Conservation (phyloP, 2,888 invertebrate species). For the Oscheius sp. region DNA sequence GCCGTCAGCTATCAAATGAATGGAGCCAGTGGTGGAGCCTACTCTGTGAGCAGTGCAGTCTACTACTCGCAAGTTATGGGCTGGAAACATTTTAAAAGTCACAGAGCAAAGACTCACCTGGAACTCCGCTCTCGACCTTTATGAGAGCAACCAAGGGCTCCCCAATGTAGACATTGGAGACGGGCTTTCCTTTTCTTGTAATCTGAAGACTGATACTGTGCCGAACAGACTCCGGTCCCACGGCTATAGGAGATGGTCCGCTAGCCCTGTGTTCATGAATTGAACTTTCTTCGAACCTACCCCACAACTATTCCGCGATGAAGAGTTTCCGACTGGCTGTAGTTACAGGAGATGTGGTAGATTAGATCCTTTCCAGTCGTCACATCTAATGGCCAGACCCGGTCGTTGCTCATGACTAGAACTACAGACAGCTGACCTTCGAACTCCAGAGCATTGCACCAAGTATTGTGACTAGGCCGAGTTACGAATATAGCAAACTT, state of each 20-base stretch:
- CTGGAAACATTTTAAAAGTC: conserved; percentile 34
- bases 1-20: conserved; percentile 68
- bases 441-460: conserved; percentile 69
- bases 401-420: conserved; percentile 69
- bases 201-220: conserved; percentile 64
- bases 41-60: conserved; percentile 72
- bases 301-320: conserved; percentile 66
- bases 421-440: conserved; percentile 65
- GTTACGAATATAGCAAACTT: conserved; percentile 68
- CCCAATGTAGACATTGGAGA: conserved; percentile 70
- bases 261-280: conserved; percentile 39
- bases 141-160: conserved; percentile 62
- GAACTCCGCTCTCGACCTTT: conserved; percentile 61
- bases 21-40: conserved; percentile 57
- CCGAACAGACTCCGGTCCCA: conserved; percentile 47
- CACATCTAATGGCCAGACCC: conserved; percentile 69
- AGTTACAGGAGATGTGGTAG: conserved; percentile 51
- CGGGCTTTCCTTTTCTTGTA: conserved; percentile 61
- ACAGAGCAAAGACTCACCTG: conserved; percentile 38
- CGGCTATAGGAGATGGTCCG: conserved; percentile 63
- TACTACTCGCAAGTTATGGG: conserved; percentile 58
- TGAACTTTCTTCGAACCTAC: conserved; percentile 36
- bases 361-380: conserved; percentile 72
- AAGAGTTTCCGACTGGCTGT: conserved; percentile 35
- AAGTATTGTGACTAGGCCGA: conserved; percentile 63